phyloP scores from a whole-genome alignment of 53 echinoderm and acorn worm genomes.

The Astropecten irregularis region DNA sequence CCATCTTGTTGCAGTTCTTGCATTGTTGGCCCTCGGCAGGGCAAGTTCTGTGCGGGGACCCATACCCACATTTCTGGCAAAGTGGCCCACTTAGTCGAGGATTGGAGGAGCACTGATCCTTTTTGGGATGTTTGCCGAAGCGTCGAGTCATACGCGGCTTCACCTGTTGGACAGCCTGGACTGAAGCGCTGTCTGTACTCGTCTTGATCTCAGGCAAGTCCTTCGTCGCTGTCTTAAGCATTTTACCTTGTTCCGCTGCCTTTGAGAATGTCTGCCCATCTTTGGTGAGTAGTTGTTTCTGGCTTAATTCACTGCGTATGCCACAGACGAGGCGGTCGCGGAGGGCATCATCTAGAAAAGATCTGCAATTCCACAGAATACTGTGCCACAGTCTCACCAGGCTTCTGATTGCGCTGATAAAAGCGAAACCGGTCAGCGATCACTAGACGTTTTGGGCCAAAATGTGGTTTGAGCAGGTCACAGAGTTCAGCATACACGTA shows the following conservation, averaged over 20 bases:
- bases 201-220: background rate
- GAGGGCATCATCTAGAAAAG: constrained; percentile 55
- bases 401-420: constrained; percentile 50
- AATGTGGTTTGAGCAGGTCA: background rate
- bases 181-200: background rate
- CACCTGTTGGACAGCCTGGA: background rate
- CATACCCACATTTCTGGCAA: background rate
- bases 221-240: background rate
- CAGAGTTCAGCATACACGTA: background rate
- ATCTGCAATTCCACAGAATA: constrained; percentile 43
- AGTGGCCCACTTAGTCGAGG: background rate
- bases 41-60: background rate
- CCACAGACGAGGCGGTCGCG: constrained; percentile 57
- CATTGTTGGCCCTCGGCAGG: background rate
- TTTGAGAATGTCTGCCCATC: constrained; percentile 39
- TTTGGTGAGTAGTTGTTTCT: constrained; percentile 42
- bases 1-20: background rate
- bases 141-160: background rate
- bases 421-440: constrained; percentile 64
- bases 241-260: constrained; percentile 15
- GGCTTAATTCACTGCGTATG: constrained; percentile 12
- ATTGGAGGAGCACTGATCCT: background rate
- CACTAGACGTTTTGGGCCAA: constrained; percentile 38
- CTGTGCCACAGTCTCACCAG: constrained; percentile 39
- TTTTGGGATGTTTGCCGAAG: background rate